A percentile compares a stretch with the other conserved stretches of the same genome.
These are phyloP conservation scores for Parapsyche elsis DNA, from an alignment of 1,140 invertebrate species.

Conservation along the genomic window DNA sequence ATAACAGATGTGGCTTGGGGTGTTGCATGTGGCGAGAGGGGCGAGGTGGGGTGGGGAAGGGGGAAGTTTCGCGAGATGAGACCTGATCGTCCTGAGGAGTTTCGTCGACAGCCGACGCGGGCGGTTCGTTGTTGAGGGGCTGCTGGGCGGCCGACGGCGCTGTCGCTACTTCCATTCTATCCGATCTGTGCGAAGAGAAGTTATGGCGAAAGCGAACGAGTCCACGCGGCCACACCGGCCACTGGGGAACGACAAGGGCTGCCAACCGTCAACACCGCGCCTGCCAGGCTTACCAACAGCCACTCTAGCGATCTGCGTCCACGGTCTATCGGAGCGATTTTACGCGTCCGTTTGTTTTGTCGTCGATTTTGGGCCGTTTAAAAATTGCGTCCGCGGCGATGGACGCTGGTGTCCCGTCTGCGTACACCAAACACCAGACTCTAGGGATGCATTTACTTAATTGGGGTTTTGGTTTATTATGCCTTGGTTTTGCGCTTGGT, in stretches of 20 bases:
- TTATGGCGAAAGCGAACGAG: not conserved
- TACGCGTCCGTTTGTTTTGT: too few relatives aligned
- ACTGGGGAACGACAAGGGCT: not conserved
- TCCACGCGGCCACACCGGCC: conserved; percentile 22
- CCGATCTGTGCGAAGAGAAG: not conserved
- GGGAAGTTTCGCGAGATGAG: not conserved
- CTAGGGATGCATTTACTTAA: too few relatives aligned
- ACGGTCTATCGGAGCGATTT: too few relatives aligned
- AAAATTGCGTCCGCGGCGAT: too few relatives aligned
- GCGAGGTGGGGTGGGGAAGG: not conserved
- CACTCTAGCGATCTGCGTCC: too few relatives aligned
- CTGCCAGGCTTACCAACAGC: too few relatives aligned
- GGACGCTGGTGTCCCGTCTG: too few relatives aligned
- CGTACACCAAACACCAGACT: too few relatives aligned
- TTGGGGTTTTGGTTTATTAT: too few relatives aligned
- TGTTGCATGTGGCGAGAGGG: not conserved
- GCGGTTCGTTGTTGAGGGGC: not conserved
- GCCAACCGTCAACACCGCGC: not conserved
- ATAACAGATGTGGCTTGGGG: not conserved
- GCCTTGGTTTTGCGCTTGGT: too few relatives aligned
- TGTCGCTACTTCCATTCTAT: conserved; percentile 20
- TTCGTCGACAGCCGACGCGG: not conserved
- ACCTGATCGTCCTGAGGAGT: not conserved
- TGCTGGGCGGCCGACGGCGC: not conserved
- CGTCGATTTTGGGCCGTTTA: too few relatives aligned